These are phyloP conservation scores for Nemotelus pantherinus DNA, from an alignment of 2,888 invertebrate species.

Conservation along the genomic window DNA sequence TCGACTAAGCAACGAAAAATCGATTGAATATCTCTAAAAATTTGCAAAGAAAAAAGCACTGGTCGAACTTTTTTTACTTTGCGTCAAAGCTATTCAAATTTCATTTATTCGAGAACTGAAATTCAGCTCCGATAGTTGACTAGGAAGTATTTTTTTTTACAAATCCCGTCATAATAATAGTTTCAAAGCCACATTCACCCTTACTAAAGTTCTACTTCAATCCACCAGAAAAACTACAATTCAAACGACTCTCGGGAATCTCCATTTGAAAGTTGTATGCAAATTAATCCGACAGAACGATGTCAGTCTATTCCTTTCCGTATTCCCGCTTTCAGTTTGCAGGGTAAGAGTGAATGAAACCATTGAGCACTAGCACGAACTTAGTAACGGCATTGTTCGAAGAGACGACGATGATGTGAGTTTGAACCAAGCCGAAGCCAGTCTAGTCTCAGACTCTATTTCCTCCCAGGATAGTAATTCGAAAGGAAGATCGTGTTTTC, in stretches of 20 bases:
- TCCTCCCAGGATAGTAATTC: background rate
- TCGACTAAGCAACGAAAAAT: too few relatives aligned
- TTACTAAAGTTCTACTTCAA: too few relatives aligned
- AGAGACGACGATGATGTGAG: slow-evolving; percentile 1
- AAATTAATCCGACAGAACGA: background rate
- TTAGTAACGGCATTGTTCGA: background rate
- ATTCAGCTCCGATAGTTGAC: too few relatives aligned
- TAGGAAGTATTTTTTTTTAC: too few relatives aligned
- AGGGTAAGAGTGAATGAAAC: slow-evolving; percentile 1
- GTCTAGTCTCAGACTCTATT: background rate
- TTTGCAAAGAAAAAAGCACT: too few relatives aligned
- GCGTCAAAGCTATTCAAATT: too few relatives aligned
- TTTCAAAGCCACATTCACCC: too few relatives aligned
- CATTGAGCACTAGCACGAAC: background rate
- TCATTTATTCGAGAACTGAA: too few relatives aligned
- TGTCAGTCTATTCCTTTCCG: background rate
- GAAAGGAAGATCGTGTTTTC: background rate
- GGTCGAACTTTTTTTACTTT: too few relatives aligned
- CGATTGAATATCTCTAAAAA: too few relatives aligned
- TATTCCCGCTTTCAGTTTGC: background rate
- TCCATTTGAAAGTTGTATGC: background rate
- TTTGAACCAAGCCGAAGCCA: background rate
- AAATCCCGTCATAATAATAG: too few relatives aligned
- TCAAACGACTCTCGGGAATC: background rate
- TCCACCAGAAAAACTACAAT: too few relatives aligned